Base-by-base conservation (phyloP, 2,113 vertebrate genomes). In the Trogon melanurus region DNA sequence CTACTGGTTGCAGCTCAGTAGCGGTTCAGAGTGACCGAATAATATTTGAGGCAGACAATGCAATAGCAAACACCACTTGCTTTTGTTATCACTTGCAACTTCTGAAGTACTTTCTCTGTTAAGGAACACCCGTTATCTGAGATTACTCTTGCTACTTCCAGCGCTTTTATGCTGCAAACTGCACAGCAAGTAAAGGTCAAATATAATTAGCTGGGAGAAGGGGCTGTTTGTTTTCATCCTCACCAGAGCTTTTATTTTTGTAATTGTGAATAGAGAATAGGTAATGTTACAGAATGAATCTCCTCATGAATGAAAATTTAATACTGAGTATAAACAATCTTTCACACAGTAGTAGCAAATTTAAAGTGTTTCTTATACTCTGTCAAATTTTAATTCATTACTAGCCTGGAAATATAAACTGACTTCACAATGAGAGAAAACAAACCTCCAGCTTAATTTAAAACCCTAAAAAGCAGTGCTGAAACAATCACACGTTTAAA, bases 151-250 rank as follows among this genome's bases (percentile, higher is more conserved):
- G 47, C 74, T 93, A 44, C 76, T 89, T 92, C 47, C 62, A 87
- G 64, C 45, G 41, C 75, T 91, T 95, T 73, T 75, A 26, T 56
- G 38, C 67, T 91, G 79, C 61, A 84, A 87, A 66, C 71, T 67
- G 65, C 71, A 51, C n/a, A 57, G 74, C 51, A 78, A 92, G 53
- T 64, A 93, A 95, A 96, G 88, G 96, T 97, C 93, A 93, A 79
- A 88, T 61, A 83, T 76, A 96, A 95, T 97, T 93, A 94, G 58
- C 54, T 76, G 34, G 56, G 50, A 72, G 48, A 93, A 80, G 73
- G 56, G 86, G 16, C 21, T 84, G 89, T 91, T 93, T 95, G 83
- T 95, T 95, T 95, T 93, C 53, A 58, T 82, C 38, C 80, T 85
- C 38, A 29, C 38, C 30, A 85, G 60, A 88, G 66, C 7, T 80